Evolutionary conservation across 2,113 vertebrate genomes (phyloP).

Genomic region (Anas platyrhynchos): DNA sequence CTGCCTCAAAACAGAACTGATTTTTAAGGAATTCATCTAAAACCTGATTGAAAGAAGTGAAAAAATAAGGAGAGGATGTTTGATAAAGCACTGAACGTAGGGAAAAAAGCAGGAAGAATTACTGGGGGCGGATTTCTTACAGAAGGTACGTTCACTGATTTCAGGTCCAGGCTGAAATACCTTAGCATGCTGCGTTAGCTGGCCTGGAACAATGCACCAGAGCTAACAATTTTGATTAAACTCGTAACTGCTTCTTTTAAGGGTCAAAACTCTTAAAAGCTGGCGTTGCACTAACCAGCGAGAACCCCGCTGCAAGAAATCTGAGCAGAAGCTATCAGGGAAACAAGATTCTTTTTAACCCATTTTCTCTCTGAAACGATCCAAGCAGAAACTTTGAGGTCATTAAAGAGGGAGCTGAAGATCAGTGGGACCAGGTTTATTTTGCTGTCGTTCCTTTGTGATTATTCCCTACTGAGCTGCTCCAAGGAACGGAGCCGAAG

Average conservation of each 20-base stretch:
- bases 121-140: rapidly evolving
- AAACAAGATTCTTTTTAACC: not conserved
- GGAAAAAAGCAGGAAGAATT: not conserved
- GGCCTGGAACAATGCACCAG: not conserved
- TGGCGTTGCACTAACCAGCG: rapidly evolving
- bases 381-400: not conserved
- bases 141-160: not conserved
- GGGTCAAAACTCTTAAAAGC: not conserved
- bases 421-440: not conserved
- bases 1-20: not conserved
- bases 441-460: not conserved
- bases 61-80: not conserved
- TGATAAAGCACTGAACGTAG: rapidly evolving
- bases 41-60: not conserved
- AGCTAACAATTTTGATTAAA: not conserved
- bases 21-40: not conserved
- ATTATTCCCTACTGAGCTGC: not conserved
- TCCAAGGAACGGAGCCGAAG: not conserved
- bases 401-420: not conserved
- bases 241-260: not conserved
- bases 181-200: rapidly evolving
- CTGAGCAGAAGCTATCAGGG: not conserved
- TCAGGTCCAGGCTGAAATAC: not conserved
- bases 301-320: not conserved
- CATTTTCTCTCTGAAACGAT: not conserved